phyloP scores from a whole-genome alignment of 2,113 vertebrate genomes.

The Dasyornis broadbenti region DNA sequence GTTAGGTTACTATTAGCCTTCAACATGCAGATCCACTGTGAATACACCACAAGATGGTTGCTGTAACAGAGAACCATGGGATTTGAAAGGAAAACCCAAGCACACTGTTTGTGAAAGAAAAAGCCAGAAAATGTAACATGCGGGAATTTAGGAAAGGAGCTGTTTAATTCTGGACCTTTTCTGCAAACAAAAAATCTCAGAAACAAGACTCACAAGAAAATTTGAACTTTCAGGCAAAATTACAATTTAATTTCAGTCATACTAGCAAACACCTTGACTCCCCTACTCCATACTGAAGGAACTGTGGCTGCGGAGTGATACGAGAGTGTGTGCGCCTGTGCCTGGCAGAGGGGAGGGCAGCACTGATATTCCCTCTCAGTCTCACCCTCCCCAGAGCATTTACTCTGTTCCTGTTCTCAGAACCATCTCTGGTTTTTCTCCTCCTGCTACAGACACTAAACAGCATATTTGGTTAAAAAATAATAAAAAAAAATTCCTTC shows the following conservation, averaged over 20 bases:
- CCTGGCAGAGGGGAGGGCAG: background rate
- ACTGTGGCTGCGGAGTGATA: background rate
- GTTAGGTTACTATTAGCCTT: background rate
- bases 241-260: background rate
- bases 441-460: background rate
- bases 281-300: background rate
- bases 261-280: background rate
- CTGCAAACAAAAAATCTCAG: background rate
- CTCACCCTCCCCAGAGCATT: background rate
- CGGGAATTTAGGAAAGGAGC: background rate
- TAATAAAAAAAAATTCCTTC: background rate
- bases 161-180: background rate
- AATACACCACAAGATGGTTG: background rate
- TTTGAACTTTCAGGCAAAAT: background rate
- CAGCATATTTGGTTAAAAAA: background rate
- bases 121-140: background rate
- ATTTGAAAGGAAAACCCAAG: background rate
- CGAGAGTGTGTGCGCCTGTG: background rate
- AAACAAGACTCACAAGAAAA: background rate
- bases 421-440: background rate
- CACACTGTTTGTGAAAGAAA: background rate
- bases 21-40: background rate
- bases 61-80: background rate
- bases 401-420: background rate
- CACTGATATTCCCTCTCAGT: background rate